phyloP scores from a whole-genome alignment of 1,140 invertebrate species.

The Manduca sexta region DNA sequence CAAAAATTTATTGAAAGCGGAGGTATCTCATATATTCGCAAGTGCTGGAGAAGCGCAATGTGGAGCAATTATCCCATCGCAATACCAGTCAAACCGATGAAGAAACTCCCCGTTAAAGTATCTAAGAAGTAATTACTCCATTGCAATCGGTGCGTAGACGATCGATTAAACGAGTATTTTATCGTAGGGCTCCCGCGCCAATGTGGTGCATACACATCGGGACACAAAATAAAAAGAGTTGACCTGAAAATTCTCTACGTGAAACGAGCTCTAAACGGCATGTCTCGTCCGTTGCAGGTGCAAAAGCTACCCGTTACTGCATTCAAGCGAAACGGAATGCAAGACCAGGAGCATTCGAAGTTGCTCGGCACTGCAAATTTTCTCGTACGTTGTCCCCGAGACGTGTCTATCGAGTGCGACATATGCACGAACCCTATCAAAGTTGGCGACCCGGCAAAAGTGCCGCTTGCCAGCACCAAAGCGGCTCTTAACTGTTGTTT shows the following conservation, averaged over 20 bases:
- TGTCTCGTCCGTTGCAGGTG: conserved; percentile 57
- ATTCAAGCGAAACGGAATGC: conserved; percentile 63
- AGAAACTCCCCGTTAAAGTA: conserved; percentile 42
- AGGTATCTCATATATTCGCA: conserved; percentile 50
- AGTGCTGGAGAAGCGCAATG: conserved; percentile 41
- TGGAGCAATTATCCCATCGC: conserved; percentile 40
- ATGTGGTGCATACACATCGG: too few species aligned
- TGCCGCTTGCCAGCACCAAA: conserved; percentile 27
- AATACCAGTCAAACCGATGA: conserved; percentile 45
- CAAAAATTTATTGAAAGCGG: conserved; percentile 50
- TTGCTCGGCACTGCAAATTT: conserved; percentile 51
- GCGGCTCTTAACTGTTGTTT: conserved; percentile 22
- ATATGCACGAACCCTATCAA: conserved; percentile 31
- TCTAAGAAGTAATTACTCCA: conserved; percentile 30
- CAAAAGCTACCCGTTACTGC: conserved; percentile 49
- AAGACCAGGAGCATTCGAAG: conserved; percentile 58
- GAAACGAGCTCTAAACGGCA: conserved; percentile 21
- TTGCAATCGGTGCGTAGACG: conserved; percentile 29
- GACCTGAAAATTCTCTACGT: background rate
- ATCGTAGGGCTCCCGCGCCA: background rate
- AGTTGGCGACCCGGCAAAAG: conserved; percentile 47
- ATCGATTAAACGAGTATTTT: conserved; percentile 2
- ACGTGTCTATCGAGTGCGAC: conserved; percentile 47
- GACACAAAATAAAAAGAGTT: too few species aligned
- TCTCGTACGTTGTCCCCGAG: conserved; percentile 42